Conservation (phyloP, 2,113 vertebrate genomes). For the Malurus melanocephalus region DNA sequence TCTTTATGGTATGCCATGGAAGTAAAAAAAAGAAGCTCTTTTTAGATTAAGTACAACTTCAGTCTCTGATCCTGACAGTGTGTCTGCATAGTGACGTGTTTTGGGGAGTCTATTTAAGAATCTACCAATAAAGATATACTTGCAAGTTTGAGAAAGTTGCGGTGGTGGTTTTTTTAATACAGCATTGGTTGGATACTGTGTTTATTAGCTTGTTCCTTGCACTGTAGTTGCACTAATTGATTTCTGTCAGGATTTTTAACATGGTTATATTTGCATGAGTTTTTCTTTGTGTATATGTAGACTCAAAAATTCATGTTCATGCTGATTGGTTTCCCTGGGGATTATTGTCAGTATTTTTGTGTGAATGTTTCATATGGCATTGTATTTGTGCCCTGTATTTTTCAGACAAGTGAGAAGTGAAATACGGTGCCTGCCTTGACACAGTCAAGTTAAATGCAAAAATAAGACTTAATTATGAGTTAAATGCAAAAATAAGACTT, state of each 20-base stretch:
- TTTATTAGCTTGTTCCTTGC: background rate
- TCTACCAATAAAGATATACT: background rate
- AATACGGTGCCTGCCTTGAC: background rate
- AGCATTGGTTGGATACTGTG: background rate
- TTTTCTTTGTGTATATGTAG: background rate
- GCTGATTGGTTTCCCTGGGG: background rate
- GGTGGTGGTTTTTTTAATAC: background rate
- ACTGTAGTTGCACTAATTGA: background rate
- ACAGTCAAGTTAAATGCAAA: constrained; percentile 22
- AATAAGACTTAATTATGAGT: constrained; percentile 36
- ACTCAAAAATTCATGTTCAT: background rate
- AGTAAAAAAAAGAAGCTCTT: background rate
- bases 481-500: constrained; percentile 49
- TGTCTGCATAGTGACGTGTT: background rate
- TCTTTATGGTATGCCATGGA: background rate
- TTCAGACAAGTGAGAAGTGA: background rate
- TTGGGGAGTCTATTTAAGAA: background rate
- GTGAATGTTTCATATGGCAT: background rate
- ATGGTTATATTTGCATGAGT: background rate
- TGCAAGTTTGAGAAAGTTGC: background rate
- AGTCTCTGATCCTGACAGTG: background rate
- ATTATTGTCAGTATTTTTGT: background rate
- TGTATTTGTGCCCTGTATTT: background rate
- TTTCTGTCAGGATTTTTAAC: background rate
- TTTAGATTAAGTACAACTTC: background rate